These are phyloP conservation scores for Erythrolamprus reginae DNA, from an alignment of 2,113 vertebrate species.

Conservation along the genomic window DNA sequence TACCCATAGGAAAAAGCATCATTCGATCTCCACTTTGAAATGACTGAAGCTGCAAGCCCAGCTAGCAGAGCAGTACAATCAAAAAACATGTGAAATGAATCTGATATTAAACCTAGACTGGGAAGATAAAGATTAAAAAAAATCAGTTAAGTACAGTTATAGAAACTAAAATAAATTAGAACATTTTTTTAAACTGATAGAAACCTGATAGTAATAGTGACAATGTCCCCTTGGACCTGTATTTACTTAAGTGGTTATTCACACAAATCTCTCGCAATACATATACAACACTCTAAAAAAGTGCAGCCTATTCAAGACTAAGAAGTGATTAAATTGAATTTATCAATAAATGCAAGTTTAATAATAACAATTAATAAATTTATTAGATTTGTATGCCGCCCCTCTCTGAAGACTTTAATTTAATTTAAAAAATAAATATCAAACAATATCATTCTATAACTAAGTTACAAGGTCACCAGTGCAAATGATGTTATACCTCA, in stretches of 20 bases:
- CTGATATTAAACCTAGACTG: constrained; percentile 97
- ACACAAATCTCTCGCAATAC: neutral
- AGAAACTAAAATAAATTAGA: neutral
- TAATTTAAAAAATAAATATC: neutral
- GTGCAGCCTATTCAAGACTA: neutral
- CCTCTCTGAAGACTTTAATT: too few relatives aligned
- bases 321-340: neutral
- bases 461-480: neutral
- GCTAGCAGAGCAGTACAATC: constrained; percentile 97
- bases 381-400: too few relatives aligned
- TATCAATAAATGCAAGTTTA: neutral
- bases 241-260: neutral
- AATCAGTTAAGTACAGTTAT: constrained; percentile 24
- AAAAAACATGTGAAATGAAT: constrained; percentile 99
- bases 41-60: constrained; percentile 94
- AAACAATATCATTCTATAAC: neutral
- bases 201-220: neutral
- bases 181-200: neutral
- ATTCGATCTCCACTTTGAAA: constrained; percentile 95
- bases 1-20: constrained; percentile 98
- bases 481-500: neutral
- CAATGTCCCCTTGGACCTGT: neutral
- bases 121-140: constrained; percentile 58
- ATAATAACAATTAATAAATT: too few relatives aligned
- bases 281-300: neutral